phyloP scores from a whole-genome alignment of 1,140 invertebrate genomes.

The Apis dorsata region DNA sequence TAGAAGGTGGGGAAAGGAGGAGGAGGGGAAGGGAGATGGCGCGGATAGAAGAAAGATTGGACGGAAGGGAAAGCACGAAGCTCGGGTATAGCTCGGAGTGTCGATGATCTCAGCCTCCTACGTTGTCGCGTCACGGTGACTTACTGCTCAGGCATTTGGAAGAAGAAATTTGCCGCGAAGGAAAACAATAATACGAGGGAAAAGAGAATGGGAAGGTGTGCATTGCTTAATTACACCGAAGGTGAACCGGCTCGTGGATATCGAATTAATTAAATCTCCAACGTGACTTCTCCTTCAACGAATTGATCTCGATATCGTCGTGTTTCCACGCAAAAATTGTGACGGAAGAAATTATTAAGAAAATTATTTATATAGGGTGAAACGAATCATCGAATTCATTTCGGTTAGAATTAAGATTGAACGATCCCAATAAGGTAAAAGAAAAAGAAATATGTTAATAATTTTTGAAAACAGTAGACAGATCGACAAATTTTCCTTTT shows the following conservation, averaged over 20 bases:
- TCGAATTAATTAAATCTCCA: constrained; percentile 49
- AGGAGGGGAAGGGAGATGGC: constrained; percentile 19
- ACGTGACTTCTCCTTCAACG: background rate
- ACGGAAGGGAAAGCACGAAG: constrained; percentile 25
- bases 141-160: constrained; percentile 59
- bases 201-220: background rate
- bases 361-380: too few relatives aligned
- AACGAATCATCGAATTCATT: too few relatives aligned
- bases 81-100: constrained; percentile 18
- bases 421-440: too few relatives aligned
- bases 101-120: constrained; percentile 65
- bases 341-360: background rate
- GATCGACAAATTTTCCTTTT: too few relatives aligned
- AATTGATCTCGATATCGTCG: background rate
- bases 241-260: constrained; percentile 52
- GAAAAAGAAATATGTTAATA: too few relatives aligned
- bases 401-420: too few relatives aligned
- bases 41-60: background rate
- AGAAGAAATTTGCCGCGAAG: constrained; percentile 42
- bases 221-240: constrained; percentile 53
- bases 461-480: too few relatives aligned
- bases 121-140: constrained; percentile 41
- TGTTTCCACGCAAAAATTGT: background rate
- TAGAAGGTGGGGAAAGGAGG: background rate
- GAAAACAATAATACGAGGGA: background rate